Conservation (phyloP, 2,888 invertebrate species). For the Sinohyriopsis cumingii region DNA sequence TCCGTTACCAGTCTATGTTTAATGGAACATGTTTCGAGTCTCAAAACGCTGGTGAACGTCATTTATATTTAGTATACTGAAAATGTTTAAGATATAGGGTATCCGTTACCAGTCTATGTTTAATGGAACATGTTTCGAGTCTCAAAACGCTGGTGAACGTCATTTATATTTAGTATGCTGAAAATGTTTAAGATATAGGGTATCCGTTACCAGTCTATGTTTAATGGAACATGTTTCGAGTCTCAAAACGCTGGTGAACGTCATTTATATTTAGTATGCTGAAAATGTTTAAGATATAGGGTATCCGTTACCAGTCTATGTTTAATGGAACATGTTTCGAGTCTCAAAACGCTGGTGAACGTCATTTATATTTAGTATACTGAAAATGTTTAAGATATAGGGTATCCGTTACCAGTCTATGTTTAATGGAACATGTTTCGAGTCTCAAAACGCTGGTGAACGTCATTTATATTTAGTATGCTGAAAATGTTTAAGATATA, state of each 20-base stretch:
- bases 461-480: too few relatives aligned
- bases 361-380: too few relatives aligned
- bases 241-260: too few relatives aligned
- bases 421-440: slow-evolving; percentile 26
- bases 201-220: slow-evolving; percentile 35
- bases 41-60: too few relatives aligned
- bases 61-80: too few relatives aligned
- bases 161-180: too few relatives aligned
- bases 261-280: too few relatives aligned
- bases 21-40: slow-evolving; percentile 5
- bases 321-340: slow-evolving; percentile 25
- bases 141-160: too few relatives aligned
- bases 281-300: background rate
- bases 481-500: background rate
- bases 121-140: slow-evolving; percentile 5
- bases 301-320: slow-evolving; percentile 31
- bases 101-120: slow-evolving; percentile 38
- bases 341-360: too few relatives aligned
- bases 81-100: background rate
- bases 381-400: background rate
- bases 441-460: too few relatives aligned
- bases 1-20: slow-evolving; percentile 39
- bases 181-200: background rate
- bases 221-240: slow-evolving; percentile 16
- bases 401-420: slow-evolving; percentile 30